Conservation (phyloP, 1,140 invertebrate species). For the Oedothorax gibbosus region DNA sequence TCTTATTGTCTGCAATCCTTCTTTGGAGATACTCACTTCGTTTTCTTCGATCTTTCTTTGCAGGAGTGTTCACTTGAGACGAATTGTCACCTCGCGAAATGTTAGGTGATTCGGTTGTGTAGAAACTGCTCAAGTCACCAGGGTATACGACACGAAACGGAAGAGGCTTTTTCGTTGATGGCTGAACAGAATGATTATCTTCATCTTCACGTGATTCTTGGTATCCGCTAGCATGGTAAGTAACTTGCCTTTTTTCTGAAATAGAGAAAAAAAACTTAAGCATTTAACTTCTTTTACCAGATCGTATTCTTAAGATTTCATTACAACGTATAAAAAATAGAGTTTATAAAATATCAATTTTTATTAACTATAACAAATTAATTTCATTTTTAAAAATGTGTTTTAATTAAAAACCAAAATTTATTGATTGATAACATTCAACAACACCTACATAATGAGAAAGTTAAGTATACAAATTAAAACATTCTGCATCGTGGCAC, state of each 20-base stretch:
- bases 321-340: too few relatives aligned
- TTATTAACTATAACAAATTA: too few relatives aligned
- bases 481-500: too few relatives aligned
- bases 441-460: too few relatives aligned
- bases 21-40: background rate
- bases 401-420: too few relatives aligned
- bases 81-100: background rate
- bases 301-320: too few relatives aligned
- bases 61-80: too few relatives aligned
- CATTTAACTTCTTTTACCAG: background rate
- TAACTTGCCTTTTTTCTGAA: slow-evolving; percentile 44
- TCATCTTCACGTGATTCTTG: slow-evolving; percentile 9
- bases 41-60: background rate
- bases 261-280: background rate
- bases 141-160: slow-evolving; percentile 43
- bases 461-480: too few relatives aligned
- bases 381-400: too few relatives aligned
- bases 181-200: slow-evolving; percentile 15
- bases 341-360: too few relatives aligned
- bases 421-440: too few relatives aligned
- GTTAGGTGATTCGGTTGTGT: slow-evolving; percentile 7
- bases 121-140: slow-evolving; percentile 47
- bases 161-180: slow-evolving; percentile 40
- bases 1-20: background rate
- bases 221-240: slow-evolving; percentile 23